phyloP scores from a whole-genome alignment of 2,888 invertebrate genomes.

The Drosophila nigricruria region DNA sequence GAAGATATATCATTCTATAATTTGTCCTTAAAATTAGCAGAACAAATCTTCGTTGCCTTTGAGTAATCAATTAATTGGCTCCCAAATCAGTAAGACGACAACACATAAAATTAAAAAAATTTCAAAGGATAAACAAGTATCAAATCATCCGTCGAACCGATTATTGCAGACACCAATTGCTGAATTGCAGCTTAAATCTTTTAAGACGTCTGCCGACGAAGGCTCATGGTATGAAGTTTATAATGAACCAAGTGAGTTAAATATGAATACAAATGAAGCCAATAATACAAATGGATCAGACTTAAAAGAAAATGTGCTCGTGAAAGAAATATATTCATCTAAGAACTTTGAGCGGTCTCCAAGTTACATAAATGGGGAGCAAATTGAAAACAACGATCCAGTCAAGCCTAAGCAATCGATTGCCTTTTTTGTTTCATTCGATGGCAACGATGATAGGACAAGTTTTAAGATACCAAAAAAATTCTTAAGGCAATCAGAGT shows the following conservation, averaged over 20 bases:
- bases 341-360: conserved; percentile 29
- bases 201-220: conserved; percentile 49
- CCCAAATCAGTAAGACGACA: conserved; percentile 71
- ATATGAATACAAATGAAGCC: conserved; percentile 9
- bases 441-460: conserved; percentile 45
- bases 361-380: conserved; percentile 60
- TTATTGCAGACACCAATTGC: conserved; percentile 67
- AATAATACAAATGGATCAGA: background rate
- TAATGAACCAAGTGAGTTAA: background rate
- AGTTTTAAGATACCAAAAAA: conserved; percentile 50
- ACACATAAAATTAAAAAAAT: conserved; percentile 60
- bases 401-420: conserved; percentile 53
- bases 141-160: conserved; percentile 47
- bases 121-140: conserved; percentile 46
- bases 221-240: conserved; percentile 65
- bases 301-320: background rate
- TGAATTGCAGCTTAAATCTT: conserved; percentile 76
- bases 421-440: conserved; percentile 71
- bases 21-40: conserved; percentile 73
- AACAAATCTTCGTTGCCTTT: conserved; percentile 71
- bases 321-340: background rate
- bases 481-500: conserved; percentile 19
- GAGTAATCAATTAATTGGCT: conserved; percentile 76
- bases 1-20: conserved; percentile 40
- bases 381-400: conserved; percentile 25